These are phyloP conservation scores for Brevimyrus niger DNA, from an alignment of 2,113 vertebrate species.

Conservation along the genomic window DNA sequence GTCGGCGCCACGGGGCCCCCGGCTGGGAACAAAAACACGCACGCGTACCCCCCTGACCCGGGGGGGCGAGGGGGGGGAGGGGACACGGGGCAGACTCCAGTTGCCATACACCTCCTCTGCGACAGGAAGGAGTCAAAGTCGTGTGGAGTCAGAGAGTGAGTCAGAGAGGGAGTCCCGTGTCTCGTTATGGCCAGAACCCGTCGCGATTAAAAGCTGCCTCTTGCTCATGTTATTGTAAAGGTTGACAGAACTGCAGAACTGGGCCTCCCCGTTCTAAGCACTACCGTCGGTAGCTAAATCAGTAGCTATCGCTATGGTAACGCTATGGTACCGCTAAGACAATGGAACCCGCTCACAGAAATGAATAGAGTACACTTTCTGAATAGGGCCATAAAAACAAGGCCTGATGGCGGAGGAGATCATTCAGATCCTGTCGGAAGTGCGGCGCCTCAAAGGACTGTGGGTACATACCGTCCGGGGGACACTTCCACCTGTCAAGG, in stretches of 20 bases:
- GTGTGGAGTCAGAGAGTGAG: not conserved
- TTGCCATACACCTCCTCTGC: slow-evolving; percentile 91
- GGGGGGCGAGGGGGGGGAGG: slow-evolving; percentile 87
- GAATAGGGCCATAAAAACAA: not conserved
- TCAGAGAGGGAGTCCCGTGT: not conserved
- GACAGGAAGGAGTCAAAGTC: slow-evolving; percentile 19
- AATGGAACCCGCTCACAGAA: not conserved
- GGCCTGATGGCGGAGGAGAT: not conserved
- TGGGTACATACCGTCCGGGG: slow-evolving; percentile 60
- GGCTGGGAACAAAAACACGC: not conserved
- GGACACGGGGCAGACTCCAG: slow-evolving; percentile 77
- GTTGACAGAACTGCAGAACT: not conserved
- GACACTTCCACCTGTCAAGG: slow-evolving; percentile 78
- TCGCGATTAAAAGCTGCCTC: not conserved
- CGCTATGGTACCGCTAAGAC: not conserved
- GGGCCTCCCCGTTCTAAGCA: not conserved
- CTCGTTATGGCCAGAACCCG: not conserved
- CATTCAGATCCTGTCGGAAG: not conserved
- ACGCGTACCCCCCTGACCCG: slow-evolving; percentile 77
- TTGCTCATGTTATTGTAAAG: not conserved
- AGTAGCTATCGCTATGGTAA: not conserved
- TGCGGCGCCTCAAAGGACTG: not conserved
- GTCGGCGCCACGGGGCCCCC: not conserved
- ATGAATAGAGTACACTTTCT: not conserved
- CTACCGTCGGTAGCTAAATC: not conserved